These are phyloP conservation scores for Elgonia sp. DNA, from an alignment of 2,888 invertebrate genomes.

Conservation along the genomic window DNA sequence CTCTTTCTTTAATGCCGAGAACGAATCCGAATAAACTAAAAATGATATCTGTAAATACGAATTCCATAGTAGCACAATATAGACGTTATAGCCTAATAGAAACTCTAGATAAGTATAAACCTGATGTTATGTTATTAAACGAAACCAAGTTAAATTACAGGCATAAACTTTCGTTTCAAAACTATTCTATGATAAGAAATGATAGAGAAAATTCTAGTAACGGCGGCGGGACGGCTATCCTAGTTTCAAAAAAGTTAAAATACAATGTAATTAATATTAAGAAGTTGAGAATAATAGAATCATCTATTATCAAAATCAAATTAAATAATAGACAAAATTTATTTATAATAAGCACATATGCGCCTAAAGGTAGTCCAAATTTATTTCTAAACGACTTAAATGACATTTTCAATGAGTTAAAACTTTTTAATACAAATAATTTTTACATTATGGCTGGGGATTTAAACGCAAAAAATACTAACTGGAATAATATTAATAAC, in stretches of 20 bases:
- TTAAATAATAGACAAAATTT: conserved; percentile 53
- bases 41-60: no score
- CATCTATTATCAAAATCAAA: conserved; percentile 61
- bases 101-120: conserved; percentile 41
- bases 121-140: conserved; percentile 48
- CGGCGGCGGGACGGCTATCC: conserved; percentile 74
- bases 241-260: conserved; percentile 63
- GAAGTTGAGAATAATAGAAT: conserved; percentile 50
- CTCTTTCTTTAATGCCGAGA: no score
- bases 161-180: conserved; percentile 61
- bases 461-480: no score
- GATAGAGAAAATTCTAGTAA: conserved; percentile 57
- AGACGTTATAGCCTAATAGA: no score
- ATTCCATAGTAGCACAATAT: no score
- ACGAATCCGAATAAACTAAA: no score
- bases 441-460: no score
- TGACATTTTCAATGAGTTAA: no score
- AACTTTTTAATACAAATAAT: no score
- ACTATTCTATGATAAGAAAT: conserved; percentile 62
- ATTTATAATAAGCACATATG: conserved; percentile 31
- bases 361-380: no score
- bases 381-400: no score
- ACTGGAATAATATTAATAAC: no score
- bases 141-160: conserved; percentile 71
- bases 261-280: conserved; percentile 31